Percentiles rank a stretch among this genome's conserved stretches.
Evolutionary conservation across 2,888 invertebrate genomes (phyloP).

Genomic region (Cyclophora punctaria): DNA sequence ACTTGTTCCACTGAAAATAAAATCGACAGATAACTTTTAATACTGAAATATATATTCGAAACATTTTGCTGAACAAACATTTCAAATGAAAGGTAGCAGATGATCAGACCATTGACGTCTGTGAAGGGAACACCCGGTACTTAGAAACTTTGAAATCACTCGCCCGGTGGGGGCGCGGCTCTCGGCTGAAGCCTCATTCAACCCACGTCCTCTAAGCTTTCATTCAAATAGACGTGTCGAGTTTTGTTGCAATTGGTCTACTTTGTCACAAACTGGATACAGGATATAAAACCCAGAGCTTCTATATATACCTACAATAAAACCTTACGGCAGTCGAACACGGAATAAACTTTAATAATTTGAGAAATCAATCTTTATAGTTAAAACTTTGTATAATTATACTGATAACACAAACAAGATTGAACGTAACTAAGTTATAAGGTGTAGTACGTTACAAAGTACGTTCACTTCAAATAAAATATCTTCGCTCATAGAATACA

Average conservation of each 20-base stretch:
- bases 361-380: too few species aligned
- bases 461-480: too few species aligned
- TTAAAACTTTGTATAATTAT: too few species aligned
- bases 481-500: too few species aligned
- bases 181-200: constrained; percentile 26
- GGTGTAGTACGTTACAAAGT: too few species aligned
- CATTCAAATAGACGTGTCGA: constrained; percentile 41
- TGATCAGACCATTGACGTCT: constrained; percentile 6
- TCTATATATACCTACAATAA: too few species aligned
- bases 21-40: too few species aligned
- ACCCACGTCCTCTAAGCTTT: constrained; percentile 35
- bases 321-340: too few species aligned
- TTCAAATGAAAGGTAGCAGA: constrained; percentile 3
- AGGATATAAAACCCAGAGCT: constrained; percentile 17
- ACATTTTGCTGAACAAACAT: constrained; percentile 1
- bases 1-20: too few species aligned
- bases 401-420: too few species aligned
- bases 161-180: constrained; percentile 13
- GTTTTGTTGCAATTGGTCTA: constrained; percentile 35
- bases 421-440: too few species aligned
- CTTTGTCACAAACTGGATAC: constrained; percentile 36
- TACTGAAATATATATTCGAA: background rate
- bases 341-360: too few species aligned
- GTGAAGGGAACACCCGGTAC: background rate
- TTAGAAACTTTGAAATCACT: constrained; percentile 27